These are phyloP conservation scores for Panagrolaimus sp. DNA, from an alignment of 1,140 invertebrate genomes.

Conservation along the genomic window DNA sequence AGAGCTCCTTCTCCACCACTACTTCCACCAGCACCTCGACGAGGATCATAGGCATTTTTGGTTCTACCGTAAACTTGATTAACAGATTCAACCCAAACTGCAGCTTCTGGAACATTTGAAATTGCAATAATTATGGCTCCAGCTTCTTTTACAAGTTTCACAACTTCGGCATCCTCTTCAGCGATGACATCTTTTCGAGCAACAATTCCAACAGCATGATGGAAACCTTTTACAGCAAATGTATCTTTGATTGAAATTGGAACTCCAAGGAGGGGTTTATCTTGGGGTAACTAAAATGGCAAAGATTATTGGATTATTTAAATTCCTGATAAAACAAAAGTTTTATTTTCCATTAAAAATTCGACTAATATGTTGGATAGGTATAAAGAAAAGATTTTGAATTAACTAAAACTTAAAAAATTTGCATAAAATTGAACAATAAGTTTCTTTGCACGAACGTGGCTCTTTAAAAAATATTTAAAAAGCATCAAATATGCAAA, in stretches of 20 bases:
- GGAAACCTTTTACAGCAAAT: conserved; percentile 46
- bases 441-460: too few species aligned
- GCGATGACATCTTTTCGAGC: conserved; percentile 26
- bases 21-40: conserved; percentile 72
- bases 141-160: conserved; percentile 60
- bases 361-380: too few species aligned
- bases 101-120: conserved; percentile 79
- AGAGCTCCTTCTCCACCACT: conserved; percentile 57
- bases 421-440: too few species aligned
- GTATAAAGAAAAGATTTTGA: too few species aligned
- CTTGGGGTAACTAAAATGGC: conserved; percentile 18
- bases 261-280: conserved; percentile 52
- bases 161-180: conserved; percentile 33
- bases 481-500: too few species aligned
- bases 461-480: neutral
- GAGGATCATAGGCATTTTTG: conserved; percentile 81
- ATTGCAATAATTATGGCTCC: conserved; percentile 74
- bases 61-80: conserved; percentile 79
- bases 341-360: too few species aligned
- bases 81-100: conserved; percentile 68
- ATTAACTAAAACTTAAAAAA: neutral
- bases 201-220: conserved; percentile 28
- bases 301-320: too few species aligned
- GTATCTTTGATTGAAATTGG: conserved; percentile 57
- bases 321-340: too few species aligned